These are phyloP conservation scores for Ochropleura leucogaster DNA, from an alignment of 2,888 invertebrate genomes.

Conservation along the genomic window DNA sequence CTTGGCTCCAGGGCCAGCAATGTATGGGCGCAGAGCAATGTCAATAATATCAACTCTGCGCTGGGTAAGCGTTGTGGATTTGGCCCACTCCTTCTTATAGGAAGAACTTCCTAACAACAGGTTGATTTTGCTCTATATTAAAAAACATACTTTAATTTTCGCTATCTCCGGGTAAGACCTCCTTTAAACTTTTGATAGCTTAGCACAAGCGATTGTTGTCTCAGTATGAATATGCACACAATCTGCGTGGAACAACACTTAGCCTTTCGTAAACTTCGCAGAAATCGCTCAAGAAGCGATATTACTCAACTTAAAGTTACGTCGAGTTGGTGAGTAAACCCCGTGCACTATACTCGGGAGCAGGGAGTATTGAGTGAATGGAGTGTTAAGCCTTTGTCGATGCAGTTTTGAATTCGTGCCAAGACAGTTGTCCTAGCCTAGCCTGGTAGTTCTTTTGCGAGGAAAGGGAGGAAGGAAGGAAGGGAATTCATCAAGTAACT, in stretches of 20 bases:
- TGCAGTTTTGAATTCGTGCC: no score
- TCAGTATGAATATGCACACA: conserved; percentile 25
- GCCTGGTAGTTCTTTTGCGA: no score
- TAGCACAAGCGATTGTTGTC: conserved; percentile 1
- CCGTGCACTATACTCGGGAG: conserved; percentile 18
- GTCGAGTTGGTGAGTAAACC: conserved; percentile 43
- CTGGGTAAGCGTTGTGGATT: not conserved
- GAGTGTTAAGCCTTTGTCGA: not conserved
- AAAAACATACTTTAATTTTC: not conserved
- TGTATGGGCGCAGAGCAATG: no score
- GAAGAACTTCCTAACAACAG: not conserved
- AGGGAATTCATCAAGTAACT: no score
- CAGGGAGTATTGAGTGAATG: conserved; percentile 14
- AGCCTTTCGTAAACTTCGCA: conserved; percentile 43
- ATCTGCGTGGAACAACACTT: conserved; percentile 40
- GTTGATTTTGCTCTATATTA: not conserved
- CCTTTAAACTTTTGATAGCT: not conserved
- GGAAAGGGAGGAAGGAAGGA: no score
- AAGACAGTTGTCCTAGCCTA: no score
- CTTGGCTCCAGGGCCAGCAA: no score
- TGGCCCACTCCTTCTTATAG: not conserved
- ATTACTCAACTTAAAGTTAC: conserved; percentile 57
- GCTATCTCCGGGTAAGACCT: not conserved
- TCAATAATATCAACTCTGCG: no score
- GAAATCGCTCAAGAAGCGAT: conserved; percentile 55